phyloP scores from a whole-genome alignment of 1,140 invertebrate species.

The Listronotus bonariensis region DNA sequence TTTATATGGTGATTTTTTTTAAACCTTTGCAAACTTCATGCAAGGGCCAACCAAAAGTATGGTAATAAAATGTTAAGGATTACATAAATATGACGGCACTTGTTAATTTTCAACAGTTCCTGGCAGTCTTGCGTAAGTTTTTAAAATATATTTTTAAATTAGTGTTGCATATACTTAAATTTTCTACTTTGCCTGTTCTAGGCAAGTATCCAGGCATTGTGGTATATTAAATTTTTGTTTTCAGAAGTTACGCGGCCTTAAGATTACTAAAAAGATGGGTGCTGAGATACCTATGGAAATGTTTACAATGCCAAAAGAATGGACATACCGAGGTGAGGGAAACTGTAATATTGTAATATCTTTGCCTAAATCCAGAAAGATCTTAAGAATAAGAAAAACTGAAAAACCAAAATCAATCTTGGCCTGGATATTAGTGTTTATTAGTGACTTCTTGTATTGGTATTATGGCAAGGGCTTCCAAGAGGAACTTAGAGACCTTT shows the following conservation, averaged over 20 bases:
- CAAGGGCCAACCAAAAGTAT: no score
- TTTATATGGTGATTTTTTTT: no score
- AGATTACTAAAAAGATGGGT: conserved; percentile 2
- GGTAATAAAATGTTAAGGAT: no score
- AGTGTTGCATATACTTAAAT: no score
- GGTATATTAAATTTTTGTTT: no score
- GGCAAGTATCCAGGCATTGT: no score
- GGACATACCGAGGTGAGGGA: conserved; percentile 51
- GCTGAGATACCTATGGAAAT: conserved; percentile 8
- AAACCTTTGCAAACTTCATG: no score
- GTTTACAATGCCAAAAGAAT: conserved; percentile 44
- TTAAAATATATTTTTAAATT: no score
- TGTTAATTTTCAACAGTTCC: no score
- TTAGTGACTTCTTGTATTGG: conserved; percentile 43
- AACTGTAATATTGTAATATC: conserved; percentile 49
- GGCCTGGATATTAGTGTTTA: conserved; percentile 43
- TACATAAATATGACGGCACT: no score
- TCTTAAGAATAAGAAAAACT: conserved; percentile 48
- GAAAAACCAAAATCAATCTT: conserved; percentile 44
- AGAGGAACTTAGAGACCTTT: conserved; percentile 45
- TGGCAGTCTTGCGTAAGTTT: no score
- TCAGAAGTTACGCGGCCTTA: background rate
- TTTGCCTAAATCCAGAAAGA: conserved; percentile 42
- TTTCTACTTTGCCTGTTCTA: no score
- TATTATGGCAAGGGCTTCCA: conserved; percentile 36